These are phyloP conservation scores for Dolichotis patagonum DNA, from an alignment of 2,113 vertebrate species.

Conservation along the genomic window DNA sequence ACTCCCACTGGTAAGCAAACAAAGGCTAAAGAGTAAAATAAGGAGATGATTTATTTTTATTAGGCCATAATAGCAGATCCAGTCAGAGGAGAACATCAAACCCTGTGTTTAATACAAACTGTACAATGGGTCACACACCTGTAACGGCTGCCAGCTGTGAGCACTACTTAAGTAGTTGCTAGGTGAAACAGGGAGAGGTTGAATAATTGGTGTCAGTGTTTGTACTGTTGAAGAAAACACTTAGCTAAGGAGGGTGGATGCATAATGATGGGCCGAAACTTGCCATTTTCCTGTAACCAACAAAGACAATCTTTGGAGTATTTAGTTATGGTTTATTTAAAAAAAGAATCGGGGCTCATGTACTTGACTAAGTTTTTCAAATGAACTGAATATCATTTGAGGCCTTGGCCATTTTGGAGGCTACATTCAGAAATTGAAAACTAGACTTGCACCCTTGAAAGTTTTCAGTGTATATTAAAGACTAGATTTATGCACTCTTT, in stretches of 20 bases:
- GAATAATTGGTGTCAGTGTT: background rate
- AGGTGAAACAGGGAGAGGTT: background rate
- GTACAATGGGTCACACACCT: accelerated
- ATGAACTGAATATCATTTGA: background rate
- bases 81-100: background rate
- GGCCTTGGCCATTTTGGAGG: background rate
- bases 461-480: background rate
- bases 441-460: constrained; percentile 15
- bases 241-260: background rate
- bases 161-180: background rate
- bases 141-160: background rate
- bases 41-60: background rate
- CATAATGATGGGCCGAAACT: background rate
- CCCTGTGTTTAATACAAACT: background rate
- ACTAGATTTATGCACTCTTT: background rate
- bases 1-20: background rate
- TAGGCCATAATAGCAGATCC: background rate
- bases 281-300: background rate
- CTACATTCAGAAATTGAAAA: constrained; percentile 44
- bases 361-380: background rate
- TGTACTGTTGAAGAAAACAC: background rate
- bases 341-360: background rate
- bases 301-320: background rate
- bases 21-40: background rate
- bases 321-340: constrained; percentile 15